A percentile compares a stretch with the other conserved stretches of the same genome.
These are phyloP conservation scores for Cyprinodon brontotheroides DNA, from an alignment of 2,113 vertebrate genomes.

Conservation along the genomic window DNA sequence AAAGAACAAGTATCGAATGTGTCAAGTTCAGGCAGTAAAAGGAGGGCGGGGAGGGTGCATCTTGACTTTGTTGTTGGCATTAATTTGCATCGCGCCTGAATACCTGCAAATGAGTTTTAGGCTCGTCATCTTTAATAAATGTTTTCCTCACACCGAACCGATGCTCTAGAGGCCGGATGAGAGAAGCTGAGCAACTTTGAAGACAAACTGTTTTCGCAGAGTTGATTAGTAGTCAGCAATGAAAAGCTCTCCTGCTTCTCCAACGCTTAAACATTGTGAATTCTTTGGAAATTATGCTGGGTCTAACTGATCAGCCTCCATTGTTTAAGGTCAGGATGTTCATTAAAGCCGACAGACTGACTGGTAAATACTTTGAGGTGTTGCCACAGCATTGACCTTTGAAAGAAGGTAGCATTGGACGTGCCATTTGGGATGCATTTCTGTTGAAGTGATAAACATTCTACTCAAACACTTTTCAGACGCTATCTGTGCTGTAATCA, in stretches of 20 bases:
- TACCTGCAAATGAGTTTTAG: constrained; percentile 41
- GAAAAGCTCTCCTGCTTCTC: constrained; percentile 29
- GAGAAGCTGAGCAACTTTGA: constrained; percentile 48
- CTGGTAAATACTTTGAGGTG: constrained; percentile 59
- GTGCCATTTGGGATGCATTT: constrained; percentile 59
- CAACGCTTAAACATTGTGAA: constrained; percentile 9
- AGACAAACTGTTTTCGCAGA: constrained; percentile 51
- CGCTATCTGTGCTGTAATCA: constrained; percentile 64
- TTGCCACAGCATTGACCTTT: constrained; percentile 74
- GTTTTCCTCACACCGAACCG: constrained; percentile 22
- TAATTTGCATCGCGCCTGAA: constrained; percentile 40
- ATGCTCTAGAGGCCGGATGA: constrained; percentile 47
- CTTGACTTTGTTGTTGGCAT: constrained; percentile 47
- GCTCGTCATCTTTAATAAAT: constrained; percentile 49
- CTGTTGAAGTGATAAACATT: constrained; percentile 58
- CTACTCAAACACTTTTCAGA: constrained; percentile 43
- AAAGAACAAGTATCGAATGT: constrained; percentile 18
- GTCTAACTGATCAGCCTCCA: constrained; percentile 68
- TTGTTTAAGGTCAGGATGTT: constrained; percentile 81
- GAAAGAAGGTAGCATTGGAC: constrained; percentile 64
- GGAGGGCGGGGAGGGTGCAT: constrained; percentile 17
- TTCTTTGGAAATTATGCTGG: constrained; percentile 60
- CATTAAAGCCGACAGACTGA: constrained; percentile 77
- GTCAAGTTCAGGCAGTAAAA: constrained; percentile 19
- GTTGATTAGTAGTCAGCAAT: constrained; percentile 52